Base-by-base conservation (phyloP, 2,113 vertebrate genomes). In the Crotalus horridus region DNA sequence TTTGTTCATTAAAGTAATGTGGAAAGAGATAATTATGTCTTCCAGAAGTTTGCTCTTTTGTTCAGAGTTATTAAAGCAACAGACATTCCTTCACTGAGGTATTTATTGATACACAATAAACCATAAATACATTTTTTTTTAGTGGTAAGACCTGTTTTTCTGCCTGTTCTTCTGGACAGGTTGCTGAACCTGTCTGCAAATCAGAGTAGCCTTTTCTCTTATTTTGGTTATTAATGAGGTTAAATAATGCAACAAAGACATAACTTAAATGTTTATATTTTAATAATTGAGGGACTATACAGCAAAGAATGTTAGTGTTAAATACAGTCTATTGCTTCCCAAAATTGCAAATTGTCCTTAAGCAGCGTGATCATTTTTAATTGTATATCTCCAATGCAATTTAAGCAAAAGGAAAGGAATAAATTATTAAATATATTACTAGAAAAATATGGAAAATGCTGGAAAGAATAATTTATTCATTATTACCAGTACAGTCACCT, bases 401-500 rank as follows among this genome's bases (percentile, higher is more conserved):
- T 46, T 88, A 93, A 90, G 81, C 89, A 86, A 92, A 92, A 59
- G n/a, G 48, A 89, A 92, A 85, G 4, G 53, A 51, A 56, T 94
- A 85, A 48, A 56, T 53, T 91, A 74, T 94, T 92, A 0, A 3
- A 90, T 8, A 87, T 92, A 46, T 61, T 59, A 74, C 46, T 33
- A 24, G n/a, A 54, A 9, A 29, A 17, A 20, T 88, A 93, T 91
- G 15, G 54, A 89, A 88, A 6, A 86, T 56, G 43, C 85, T 93
- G 91, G 91, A 95, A 86, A 93, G 61, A 9, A 89, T 53, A 43
- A n/a, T 85, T 94, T 48, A 85, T 89, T 85, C 89, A 93, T 94
- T 92, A 94, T 91, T 95, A 96, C 21, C 17, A 93, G 93, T 94
- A 89, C 93, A 96, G 93, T 56, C 95, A 95, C 93, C 94, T 95